Base-by-base conservation (phyloP, 2,113 vertebrate species). In the Mirounga angustirostris region DNA sequence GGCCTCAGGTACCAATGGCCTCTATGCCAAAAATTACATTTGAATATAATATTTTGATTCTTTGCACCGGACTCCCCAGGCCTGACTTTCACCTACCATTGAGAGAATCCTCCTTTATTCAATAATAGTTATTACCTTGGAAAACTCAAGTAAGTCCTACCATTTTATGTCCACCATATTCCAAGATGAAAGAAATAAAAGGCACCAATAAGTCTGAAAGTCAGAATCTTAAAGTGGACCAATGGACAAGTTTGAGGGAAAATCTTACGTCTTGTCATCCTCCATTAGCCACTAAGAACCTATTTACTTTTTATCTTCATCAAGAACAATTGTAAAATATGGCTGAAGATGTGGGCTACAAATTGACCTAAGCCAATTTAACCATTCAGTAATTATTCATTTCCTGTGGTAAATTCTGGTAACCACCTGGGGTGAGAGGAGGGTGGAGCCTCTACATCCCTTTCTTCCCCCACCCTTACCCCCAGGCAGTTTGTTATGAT, bases 301-400 rank as follows among this genome's bases (percentile, higher is more conserved):
- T 61, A 76, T 61, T 91, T 50, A 52, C 24, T 83, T 90, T 89
- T 71, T 78, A 56, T 79, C 50, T 82, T 94, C 94, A 82, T 82
- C 67, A 90, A 67, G 33, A 71, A 76, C 40, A 56, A 46, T 24
- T 26, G 4, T 10, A 73, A 94, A 76, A 63, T 30, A 56, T 12
- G 30, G 61, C 24, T 21, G 22, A 89, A 63, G n/a, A 76, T 85
- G 28, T 61, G n/a, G 13, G 15, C 5, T 91, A 36, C 15, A 85
- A 46, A 52, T n/a, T 76, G 88, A 78, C 56, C 28, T 63, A 56
- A 92, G 33, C 19, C 65, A 69, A 61, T 28, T 33, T 79, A 82
- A 59, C 33, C 24, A n/a, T 43, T 91, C 52, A 59, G 80, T 59
- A 46, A 91, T n/a, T 8, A 83, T 33, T 4, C 4, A 83, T 21